Percentiles rank a stretch among this genome's conserved stretches.
These are phyloP conservation scores for rabbit (Oryctolagus cuniculus) DNA, from an alignment of 2,113 vertebrate species.

Conservation along the genomic window DNA sequence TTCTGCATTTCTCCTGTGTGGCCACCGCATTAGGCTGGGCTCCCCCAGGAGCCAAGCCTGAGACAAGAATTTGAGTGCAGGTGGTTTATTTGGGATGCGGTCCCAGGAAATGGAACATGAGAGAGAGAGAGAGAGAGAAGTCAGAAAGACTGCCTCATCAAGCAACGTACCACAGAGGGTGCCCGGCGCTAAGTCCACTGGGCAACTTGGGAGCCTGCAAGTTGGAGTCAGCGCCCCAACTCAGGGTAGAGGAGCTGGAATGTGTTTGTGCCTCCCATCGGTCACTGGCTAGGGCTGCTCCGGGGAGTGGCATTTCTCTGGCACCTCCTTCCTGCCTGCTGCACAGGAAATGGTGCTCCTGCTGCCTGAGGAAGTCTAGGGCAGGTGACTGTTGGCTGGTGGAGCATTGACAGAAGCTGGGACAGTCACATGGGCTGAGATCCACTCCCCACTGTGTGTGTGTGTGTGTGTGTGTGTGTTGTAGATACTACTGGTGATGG, in stretches of 20 bases:
- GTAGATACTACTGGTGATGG: background rate
- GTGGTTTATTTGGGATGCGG: background rate
- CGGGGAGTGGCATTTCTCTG: background rate
- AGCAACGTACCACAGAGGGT: fast-evolving
- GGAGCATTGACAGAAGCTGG: background rate
- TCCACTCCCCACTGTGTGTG: background rate
- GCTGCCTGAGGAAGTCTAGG: background rate
- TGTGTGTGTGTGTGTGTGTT: fast-evolving
- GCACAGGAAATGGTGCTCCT: background rate
- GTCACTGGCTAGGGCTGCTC: background rate
- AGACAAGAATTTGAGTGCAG: background rate
- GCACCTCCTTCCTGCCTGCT: background rate
- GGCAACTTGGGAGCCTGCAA: background rate
- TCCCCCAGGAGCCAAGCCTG: background rate
- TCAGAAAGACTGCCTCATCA: fast-evolving
- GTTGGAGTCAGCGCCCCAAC: background rate
- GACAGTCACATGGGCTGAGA: background rate
- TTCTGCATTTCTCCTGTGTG: background rate
- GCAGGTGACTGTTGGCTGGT: background rate
- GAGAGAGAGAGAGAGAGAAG: background rate
- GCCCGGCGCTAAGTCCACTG: background rate
- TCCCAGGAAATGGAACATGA: background rate
- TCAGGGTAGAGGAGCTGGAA: too few species aligned
- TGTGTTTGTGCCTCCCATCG: background rate
- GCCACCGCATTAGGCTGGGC: background rate